Base-by-base conservation (phyloP, 2,113 vertebrate genomes). In the Hypomesus transpacificus region DNA sequence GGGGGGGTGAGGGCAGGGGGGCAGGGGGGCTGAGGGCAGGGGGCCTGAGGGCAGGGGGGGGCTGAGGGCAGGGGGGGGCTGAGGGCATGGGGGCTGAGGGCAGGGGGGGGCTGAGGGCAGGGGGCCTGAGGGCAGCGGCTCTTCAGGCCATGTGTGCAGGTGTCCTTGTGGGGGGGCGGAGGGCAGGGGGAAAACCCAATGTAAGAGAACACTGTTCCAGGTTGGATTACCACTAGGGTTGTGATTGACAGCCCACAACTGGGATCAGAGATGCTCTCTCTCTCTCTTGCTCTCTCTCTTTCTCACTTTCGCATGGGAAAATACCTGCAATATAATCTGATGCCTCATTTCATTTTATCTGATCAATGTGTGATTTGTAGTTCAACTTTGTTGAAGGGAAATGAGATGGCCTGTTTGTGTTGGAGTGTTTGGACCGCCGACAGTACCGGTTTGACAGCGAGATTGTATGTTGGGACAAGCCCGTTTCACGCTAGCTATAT, bases 171-270 rank as follows among this genome's bases (percentile, higher is more conserved):
- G 39, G 39, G 13, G 39, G 39, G 39, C 7, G 4, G 39, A 46
- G 39, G 62, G 66, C 69, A 68, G 63, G 73, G 60, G 73, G 4
- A 70, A 79, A 76, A 61, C 74, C 69, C 46, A 62, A 66, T 76
- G 81, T 65, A 85, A 85, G 81, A 75, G 52, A 86, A 82, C 69
- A 83, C 83, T 75, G 53, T 52, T 75, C 53, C 63, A 77, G 80
- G 81, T 75, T 74, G 73, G 73, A 72, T 83, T 79, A 82, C 79
- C 72, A 58, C 60, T 28, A 46, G 39, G 34, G 20, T 66, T 60
- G 57, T 86, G 84, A 88, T 75, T 83, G 87, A 87, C 82, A 82
- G 75, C 71, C 73, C 77, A 72, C 84, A 86, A 82, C 82, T 84
- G 81, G 62, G 39, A 1, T 20, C 31, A 22, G 26, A 46, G 53